Base-by-base conservation (phyloP, 2,113 vertebrate genomes). In the Onychostoma macrolepis region DNA sequence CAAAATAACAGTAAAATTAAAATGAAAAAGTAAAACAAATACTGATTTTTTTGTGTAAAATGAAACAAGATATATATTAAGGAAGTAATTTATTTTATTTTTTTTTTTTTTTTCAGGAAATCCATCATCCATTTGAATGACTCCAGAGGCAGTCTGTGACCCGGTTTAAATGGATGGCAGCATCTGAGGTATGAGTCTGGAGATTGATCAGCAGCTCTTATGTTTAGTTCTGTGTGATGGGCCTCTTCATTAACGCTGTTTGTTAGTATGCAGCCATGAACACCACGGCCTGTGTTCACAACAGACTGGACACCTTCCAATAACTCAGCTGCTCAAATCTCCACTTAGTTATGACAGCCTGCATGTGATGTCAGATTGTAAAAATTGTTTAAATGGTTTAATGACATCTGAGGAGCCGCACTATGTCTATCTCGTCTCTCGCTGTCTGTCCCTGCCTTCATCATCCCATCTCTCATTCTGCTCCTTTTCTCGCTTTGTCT, bases 351-450 rank as follows among this genome's bases (percentile, higher is more conserved):
- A 33, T 71, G 17, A 63, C 77, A 61, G 67, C 38, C 41, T 69
- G 80, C 7, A 69, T 67, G 43, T 53, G 26, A 83, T 83, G 30
- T 17, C 65, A 84, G 82, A 84, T 72, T 72, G 28, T 26, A 26
- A 72, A 69, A 38, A 36, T 48, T 84, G 48, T 28, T 72, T 84
- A 53, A 50, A 53, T 84, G 48, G 82, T 50, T 74, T 53, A 74
- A 84, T 74, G 48, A 43, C 48, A 56, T 53, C 65, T 84, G 82
- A 71, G 19, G 43, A 72, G 45, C 43, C 1, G 19, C 28, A 7
- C 41, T 26, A 69, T 72, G 24, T 17, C 26, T 24, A 48, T 30
- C 65, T 71, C 11, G 19, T 61, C 78, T 86, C 85, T 81, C 48
- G 74, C 24, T n/a, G 5, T 79, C 33, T 76, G 33, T 45, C 17